Evolutionary conservation across 2,888 invertebrate species (phyloP).

Genomic region (Nycteola revayana): DNA sequence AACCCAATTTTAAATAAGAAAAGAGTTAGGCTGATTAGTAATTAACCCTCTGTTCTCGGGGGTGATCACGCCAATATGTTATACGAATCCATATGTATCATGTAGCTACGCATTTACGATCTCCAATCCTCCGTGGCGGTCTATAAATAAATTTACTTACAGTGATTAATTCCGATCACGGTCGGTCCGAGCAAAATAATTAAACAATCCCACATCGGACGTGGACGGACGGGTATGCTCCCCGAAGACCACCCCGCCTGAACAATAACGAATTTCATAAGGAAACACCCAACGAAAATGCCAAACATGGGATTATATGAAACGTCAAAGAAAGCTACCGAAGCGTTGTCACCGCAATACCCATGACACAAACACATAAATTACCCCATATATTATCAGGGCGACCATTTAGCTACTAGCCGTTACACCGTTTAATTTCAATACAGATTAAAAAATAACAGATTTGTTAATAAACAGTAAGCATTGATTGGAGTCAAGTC

Average conservation of each 20-base stretch:
- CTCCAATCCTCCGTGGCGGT: conserved; percentile 20
- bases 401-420: neutral
- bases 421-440: too few species aligned
- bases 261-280: conserved; percentile 61
- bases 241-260: conserved; percentile 48
- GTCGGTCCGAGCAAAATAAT: conserved; percentile 67
- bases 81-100: too few species aligned
- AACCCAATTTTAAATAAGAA: too few species aligned
- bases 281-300: conserved; percentile 42
- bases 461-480: conserved; percentile 4
- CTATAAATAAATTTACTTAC: conserved; percentile 56
- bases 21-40: too few species aligned
- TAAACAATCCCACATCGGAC: conserved; percentile 69
- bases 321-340: conserved; percentile 40
- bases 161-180: conserved; percentile 72
- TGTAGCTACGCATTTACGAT: too few species aligned
- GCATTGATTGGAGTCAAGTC: conserved; percentile 9
- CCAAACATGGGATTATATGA: conserved; percentile 39
- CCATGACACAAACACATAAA: conserved; percentile 27
- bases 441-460: neutral
- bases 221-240: conserved; percentile 47
- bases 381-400: conserved; percentile 21
- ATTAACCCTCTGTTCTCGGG: too few species aligned
- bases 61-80: too few species aligned
- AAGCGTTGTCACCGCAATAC: conserved; percentile 25